Conservation (phyloP, 2,888 invertebrate genomes). For the Galeruca laticollis region DNA sequence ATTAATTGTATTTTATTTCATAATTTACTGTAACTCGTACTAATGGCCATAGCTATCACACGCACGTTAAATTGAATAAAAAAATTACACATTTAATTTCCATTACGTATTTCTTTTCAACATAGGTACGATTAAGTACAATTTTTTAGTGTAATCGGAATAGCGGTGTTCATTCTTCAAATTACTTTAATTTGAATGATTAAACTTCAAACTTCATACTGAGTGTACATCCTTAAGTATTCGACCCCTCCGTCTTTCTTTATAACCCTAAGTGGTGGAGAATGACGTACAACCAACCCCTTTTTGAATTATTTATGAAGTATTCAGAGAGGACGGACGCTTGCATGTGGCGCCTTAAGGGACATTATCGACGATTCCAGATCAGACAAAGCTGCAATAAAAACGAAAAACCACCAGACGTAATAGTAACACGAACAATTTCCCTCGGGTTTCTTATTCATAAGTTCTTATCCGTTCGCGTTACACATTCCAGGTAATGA, state of each 20-base stretch:
- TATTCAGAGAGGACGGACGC: conserved; percentile 25
- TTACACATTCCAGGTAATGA: too few relatives aligned
- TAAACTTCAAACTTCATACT: too few relatives aligned
- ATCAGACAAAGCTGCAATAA: conserved; percentile 9
- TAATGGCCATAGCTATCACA: too few relatives aligned
- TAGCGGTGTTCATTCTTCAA: too few relatives aligned
- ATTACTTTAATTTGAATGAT: too few relatives aligned
- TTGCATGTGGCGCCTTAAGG: conserved; percentile 38
- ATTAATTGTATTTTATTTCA: too few relatives aligned
- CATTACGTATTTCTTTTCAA: too few relatives aligned
- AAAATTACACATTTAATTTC: too few relatives aligned
- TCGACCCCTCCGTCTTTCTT: neutral
- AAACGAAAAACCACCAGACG: conserved; percentile 10
- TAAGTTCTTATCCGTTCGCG: neutral
- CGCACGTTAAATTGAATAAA: too few relatives aligned
- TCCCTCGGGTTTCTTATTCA: neutral
- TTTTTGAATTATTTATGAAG: conserved; percentile 31
- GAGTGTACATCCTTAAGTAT: neutral
- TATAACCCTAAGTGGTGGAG: neutral
- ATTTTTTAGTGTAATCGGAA: too few relatives aligned
- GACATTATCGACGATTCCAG: conserved; percentile 28
- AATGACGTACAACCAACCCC: conserved; percentile 29
- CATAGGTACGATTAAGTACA: too few relatives aligned
- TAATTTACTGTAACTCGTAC: too few relatives aligned
- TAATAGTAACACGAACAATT: conserved; percentile 11